phyloP scores from a whole-genome alignment of 2,113 vertebrate genomes.

The Phoenicopterus ruber region DNA sequence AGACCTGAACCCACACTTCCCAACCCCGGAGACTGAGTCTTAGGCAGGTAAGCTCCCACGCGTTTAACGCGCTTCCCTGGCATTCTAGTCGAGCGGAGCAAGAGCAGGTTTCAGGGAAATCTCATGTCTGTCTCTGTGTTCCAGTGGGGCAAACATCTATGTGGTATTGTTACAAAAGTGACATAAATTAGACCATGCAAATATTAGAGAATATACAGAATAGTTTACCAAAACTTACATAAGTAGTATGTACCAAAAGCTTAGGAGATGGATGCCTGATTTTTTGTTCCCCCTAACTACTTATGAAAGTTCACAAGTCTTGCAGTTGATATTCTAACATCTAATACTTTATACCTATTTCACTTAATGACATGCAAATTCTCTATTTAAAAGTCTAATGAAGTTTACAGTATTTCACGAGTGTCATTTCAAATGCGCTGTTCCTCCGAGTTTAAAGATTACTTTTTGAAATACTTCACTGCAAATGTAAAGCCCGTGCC shows the following conservation, averaged over 20 bases:
- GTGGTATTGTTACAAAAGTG: not conserved
- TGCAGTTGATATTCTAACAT: not conserved
- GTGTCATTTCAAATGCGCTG: not conserved
- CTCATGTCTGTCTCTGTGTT: not conserved
- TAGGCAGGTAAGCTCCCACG: not conserved
- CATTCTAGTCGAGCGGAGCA: not conserved
- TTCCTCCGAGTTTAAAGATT: not conserved
- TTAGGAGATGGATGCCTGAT: not conserved
- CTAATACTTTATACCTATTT: not conserved
- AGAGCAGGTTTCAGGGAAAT: not conserved
- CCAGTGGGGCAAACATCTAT: not conserved
- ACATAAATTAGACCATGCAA: not conserved
- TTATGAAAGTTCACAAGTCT: not conserved
- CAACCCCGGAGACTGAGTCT: not conserved
- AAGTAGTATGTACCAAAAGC: not conserved
- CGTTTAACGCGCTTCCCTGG: not conserved
- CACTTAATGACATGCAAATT: not conserved
- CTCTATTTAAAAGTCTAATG: constrained; percentile 8
- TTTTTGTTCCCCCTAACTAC: not conserved
- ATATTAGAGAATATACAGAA: not conserved
- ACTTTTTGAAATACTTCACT: constrained; percentile 15
- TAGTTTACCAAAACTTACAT: not conserved
- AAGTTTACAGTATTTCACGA: constrained; percentile 21
- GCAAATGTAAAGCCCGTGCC: not conserved
- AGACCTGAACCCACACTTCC: not conserved